A percentile compares a stretch with the other conserved stretches of the same genome.
Evolutionary conservation across 2,797 vertebrate species (phyloP).

Genomic region (Dryobates pubescens): DNA sequence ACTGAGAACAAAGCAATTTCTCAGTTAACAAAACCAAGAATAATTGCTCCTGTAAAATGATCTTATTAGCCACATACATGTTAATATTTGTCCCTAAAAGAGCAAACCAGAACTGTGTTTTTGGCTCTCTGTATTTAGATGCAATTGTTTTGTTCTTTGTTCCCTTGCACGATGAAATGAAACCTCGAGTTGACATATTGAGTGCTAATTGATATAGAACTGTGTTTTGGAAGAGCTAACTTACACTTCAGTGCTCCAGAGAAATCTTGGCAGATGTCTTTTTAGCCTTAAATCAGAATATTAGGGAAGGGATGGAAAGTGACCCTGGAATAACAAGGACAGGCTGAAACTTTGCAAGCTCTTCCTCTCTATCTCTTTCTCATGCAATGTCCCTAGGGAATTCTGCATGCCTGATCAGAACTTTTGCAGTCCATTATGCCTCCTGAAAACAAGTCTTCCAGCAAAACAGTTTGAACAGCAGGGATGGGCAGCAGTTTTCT

Average conservation of each 20-base stretch:
- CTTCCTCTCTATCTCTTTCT: not conserved
- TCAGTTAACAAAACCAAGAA: not conserved
- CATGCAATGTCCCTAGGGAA: not conserved
- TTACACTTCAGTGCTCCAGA: not conserved
- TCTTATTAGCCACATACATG: not conserved
- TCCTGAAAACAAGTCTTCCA: slow-evolving; percentile 53
- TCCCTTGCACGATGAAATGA: not conserved
- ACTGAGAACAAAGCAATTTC: not conserved
- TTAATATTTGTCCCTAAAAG: not conserved
- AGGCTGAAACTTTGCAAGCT: slow-evolving; percentile 23
- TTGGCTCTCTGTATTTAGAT: not conserved
- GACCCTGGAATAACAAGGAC: slow-evolving; percentile 18
- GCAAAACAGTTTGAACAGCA: slow-evolving; percentile 57
- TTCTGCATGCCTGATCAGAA: slow-evolving; percentile 47
- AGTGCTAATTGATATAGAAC: not conserved
- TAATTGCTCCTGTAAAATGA: not conserved
- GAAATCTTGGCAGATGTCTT: not conserved
- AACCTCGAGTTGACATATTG: not conserved
- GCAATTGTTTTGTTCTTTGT: not conserved
- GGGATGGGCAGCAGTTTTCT: slow-evolving; percentile 61
- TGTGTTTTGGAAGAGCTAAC: not conserved
- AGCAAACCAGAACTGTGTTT: not conserved
- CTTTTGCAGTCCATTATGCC: slow-evolving; percentile 2
- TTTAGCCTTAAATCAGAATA: slow-evolving; percentile 25
- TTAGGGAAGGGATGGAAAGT: not conserved